Conservation (phyloP, 2,113 vertebrate genomes). For the Australoheros scitulus region DNA sequence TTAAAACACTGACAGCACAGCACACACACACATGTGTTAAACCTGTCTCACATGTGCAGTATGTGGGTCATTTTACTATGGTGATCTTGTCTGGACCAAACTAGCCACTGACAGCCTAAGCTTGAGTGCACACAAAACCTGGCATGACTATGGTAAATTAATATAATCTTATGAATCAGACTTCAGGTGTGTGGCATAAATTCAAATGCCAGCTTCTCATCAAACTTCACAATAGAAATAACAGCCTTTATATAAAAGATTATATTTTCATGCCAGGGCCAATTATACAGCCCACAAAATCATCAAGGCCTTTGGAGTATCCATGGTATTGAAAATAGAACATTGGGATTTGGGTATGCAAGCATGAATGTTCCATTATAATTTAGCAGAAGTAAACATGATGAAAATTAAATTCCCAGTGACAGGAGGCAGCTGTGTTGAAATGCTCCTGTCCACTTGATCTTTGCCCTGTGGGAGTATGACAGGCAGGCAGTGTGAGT, state of each 20-base stretch:
- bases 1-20: no score
- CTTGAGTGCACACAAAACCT: no score
- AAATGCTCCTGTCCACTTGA: conserved; percentile 53
- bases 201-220: conserved; percentile 5
- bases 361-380: conserved; percentile 24
- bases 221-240: background rate
- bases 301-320: background rate
- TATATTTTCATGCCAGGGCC: background rate
- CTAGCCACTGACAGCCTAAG: no score
- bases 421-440: conserved; percentile 51
- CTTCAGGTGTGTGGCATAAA: background rate
- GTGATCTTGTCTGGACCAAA: no score
- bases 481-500: conserved; percentile 20
- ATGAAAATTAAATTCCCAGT: conserved; percentile 32
- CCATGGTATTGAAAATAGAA: conserved; percentile 24
- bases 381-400: conserved; percentile 30
- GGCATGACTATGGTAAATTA: background rate
- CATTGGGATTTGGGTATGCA: conserved; percentile 5
- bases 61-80: no score
- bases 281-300: conserved; percentile 25
- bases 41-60: no score
- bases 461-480: conserved; percentile 57
- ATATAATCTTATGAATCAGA: background rate
- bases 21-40: no score
- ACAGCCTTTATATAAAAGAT: conserved; percentile 3